Conservation (phyloP, 1,140 invertebrate genomes). For the Anthonomus grandis region DNA sequence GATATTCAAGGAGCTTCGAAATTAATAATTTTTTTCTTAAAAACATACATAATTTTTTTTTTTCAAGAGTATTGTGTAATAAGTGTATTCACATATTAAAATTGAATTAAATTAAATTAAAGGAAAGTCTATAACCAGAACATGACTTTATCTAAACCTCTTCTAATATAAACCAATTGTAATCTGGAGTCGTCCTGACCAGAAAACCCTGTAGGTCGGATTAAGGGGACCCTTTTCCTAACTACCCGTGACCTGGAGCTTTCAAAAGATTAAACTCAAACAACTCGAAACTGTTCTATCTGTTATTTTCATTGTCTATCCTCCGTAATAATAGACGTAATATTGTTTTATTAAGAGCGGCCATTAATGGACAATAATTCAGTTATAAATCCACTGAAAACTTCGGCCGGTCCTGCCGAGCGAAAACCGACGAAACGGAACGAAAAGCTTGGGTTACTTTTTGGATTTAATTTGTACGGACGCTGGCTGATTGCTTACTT, state of each 20-base stretch:
- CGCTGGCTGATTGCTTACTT: neutral
- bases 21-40: too few species aligned
- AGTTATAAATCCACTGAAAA: neutral
- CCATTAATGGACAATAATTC: slow-evolving; percentile 6
- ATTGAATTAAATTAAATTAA: too few species aligned
- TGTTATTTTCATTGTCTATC: slow-evolving; percentile 5
- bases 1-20: too few species aligned
- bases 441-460: neutral
- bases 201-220: too few species aligned
- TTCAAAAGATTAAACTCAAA: neutral
- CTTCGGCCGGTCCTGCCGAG: neutral
- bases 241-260: neutral
- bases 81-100: too few species aligned
- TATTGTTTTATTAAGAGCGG: neutral
- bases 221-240: too few species aligned
- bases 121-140: too few species aligned
- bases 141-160: too few species aligned
- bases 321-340: neutral
- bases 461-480: neutral
- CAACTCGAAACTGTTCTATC: neutral
- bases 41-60: too few species aligned
- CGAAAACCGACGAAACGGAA: slow-evolving; percentile 3
- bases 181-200: too few species aligned
- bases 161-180: too few species aligned
- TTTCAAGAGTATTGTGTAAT: too few species aligned